Conservation (phyloP, 2,113 vertebrate genomes). For the Columba janthina region DNA sequence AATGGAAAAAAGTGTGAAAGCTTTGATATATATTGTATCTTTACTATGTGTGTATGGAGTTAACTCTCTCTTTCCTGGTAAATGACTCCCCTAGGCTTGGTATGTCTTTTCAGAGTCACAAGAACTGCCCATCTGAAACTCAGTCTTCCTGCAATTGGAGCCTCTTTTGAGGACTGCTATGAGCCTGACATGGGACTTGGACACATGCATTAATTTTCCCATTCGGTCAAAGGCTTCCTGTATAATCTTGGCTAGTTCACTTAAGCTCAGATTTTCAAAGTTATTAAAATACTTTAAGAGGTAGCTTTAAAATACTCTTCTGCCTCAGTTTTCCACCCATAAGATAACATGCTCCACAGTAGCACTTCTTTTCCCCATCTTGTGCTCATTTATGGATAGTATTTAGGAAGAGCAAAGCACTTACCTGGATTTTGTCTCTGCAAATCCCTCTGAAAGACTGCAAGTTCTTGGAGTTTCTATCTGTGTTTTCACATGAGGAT, state of each 20-base stretch:
- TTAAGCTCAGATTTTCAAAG: background rate
- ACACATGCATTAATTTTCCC: background rate
- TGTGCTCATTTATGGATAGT: background rate
- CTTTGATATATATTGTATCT: background rate
- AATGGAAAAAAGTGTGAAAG: conserved; percentile 31
- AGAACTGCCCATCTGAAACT: background rate
- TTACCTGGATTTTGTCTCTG: background rate
- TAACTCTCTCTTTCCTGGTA: background rate
- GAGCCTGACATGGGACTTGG: background rate
- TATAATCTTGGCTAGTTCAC: background rate
- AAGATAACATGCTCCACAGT: background rate
- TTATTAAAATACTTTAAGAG: background rate
- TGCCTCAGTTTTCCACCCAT: background rate
- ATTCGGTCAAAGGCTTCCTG: background rate
- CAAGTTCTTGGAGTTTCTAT: background rate
- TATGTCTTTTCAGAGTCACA: background rate
- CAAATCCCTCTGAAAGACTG: background rate
- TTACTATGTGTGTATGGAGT: background rate
- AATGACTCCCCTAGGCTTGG: background rate
- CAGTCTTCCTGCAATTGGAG: background rate
- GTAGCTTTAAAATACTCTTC: background rate
- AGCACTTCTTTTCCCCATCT: background rate
- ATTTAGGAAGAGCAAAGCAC: background rate
- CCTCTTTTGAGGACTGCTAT: background rate
- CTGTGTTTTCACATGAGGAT: background rate